Percentiles rank a stretch among this genome's conserved stretches.
These are phyloP conservation scores for Physella acuta DNA, from an alignment of 1,140 invertebrate genomes.

Conservation along the genomic window DNA sequence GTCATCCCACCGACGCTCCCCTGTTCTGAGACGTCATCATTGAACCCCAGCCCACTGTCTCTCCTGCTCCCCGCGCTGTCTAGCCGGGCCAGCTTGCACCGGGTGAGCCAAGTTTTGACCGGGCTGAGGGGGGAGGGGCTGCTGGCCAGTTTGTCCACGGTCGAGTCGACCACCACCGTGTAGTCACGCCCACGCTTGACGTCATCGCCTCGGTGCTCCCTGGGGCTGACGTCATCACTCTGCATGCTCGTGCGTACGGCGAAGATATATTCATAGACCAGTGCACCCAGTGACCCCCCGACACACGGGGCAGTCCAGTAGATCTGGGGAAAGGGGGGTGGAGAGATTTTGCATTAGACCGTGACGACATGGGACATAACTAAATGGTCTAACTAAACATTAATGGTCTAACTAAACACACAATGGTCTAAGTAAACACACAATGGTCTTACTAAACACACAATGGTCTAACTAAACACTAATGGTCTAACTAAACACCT, in stretches of 20 bases:
- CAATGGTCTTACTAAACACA: no score
- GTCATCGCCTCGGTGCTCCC: not conserved
- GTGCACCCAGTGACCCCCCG: not conserved
- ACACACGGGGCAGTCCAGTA: slow-evolving; percentile 5
- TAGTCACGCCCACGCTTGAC: not conserved
- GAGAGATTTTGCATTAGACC: no score
- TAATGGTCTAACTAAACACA: no score
- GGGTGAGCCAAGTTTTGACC: not conserved
- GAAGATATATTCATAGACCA: slow-evolving; percentile 2
- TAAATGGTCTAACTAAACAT: no score
- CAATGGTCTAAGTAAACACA: no score
- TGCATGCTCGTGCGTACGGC: not conserved
- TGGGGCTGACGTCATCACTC: no score
- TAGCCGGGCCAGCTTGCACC: no score
- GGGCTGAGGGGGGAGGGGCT: not conserved
- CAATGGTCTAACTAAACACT: no score
- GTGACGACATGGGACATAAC: no score
- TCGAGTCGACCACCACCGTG: not conserved
- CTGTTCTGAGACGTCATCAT: not conserved
- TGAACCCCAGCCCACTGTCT: not conserved
- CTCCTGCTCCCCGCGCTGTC: no score
- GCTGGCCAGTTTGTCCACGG: not conserved
- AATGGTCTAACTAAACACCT: no score
- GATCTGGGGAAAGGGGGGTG: no score
- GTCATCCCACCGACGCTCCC: not conserved